Evolutionary conservation across 2,888 invertebrate genomes (phyloP).

Genomic region (Parelbella ahira): DNA sequence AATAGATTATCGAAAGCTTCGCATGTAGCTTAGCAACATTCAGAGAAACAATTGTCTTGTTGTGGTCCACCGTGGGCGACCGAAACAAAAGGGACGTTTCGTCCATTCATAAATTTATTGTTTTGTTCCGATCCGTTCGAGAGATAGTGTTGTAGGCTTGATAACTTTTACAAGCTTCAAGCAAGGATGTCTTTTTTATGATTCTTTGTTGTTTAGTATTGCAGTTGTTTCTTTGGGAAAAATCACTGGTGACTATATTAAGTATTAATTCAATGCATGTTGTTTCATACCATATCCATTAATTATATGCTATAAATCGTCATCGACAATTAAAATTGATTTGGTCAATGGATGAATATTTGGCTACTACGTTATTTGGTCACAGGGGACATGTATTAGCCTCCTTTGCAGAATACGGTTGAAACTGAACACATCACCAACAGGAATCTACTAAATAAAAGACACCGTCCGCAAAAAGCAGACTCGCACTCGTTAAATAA

Average conservation of each 20-base stretch:
- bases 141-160: slow-evolving; percentile 31
- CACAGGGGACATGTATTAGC: too few relatives aligned
- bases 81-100: slow-evolving; percentile 38
- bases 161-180: slow-evolving; percentile 23
- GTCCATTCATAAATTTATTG: slow-evolving; percentile 41
- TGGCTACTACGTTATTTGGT: too few relatives aligned
- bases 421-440: too few relatives aligned
- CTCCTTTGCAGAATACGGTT: too few relatives aligned
- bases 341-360: too few relatives aligned
- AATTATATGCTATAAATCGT: too few relatives aligned
- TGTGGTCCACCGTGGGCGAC: slow-evolving; percentile 36
- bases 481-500: slow-evolving; percentile 13
- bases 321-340: too few relatives aligned
- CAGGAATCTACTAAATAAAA: neutral
- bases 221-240: neutral
- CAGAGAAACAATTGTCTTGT: neutral
- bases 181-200: slow-evolving; percentile 24
- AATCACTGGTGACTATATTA: too few relatives aligned
- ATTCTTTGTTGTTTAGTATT: slow-evolving; percentile 18
- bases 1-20: too few relatives aligned
- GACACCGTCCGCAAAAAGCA: slow-evolving; percentile 6
- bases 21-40: too few relatives aligned
- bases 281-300: too few relatives aligned
- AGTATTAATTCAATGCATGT: too few relatives aligned
- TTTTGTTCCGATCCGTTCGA: slow-evolving; percentile 28